Evolutionary conservation across 2,888 invertebrate genomes (phyloP).

Genomic region (Dyspetes luteomarginatus): DNA sequence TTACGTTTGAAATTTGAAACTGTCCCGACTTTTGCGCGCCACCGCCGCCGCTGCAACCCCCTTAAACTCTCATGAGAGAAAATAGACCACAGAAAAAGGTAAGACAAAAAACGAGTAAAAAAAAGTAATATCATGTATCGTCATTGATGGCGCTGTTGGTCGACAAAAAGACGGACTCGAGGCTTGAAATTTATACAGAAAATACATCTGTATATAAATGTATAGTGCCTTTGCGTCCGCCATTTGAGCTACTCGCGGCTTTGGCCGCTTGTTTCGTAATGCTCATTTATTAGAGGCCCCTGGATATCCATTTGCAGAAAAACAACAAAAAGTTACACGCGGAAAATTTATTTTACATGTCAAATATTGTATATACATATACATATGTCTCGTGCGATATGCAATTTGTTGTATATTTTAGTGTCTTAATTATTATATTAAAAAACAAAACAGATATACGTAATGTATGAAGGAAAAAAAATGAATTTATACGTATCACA

Average conservation of each 20-base stretch:
- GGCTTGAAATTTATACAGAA: conserved; percentile 50
- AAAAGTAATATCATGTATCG: background rate
- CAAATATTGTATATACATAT: conserved; percentile 80
- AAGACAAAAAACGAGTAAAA: background rate
- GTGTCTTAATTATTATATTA: conserved; percentile 76
- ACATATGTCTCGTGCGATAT: conserved; percentile 78
- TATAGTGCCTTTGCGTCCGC: conserved; percentile 11
- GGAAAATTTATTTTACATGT: conserved; percentile 78
- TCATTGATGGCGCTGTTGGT: conserved; percentile 29
- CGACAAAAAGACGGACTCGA: no score
- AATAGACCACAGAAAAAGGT: background rate
- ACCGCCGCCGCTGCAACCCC: conserved; percentile 32
- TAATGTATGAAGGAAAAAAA: conserved; percentile 80
- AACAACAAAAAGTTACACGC: conserved; percentile 52
- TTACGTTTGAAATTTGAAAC: conserved; percentile 18
- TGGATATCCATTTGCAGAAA: conserved; percentile 27
- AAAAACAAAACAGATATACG: conserved; percentile 75
- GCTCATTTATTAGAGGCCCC: background rate
- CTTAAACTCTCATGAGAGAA: conserved; percentile 3
- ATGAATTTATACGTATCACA: conserved; percentile 8
- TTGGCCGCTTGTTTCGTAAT: conserved; percentile 1
- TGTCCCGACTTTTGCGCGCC: conserved; percentile 53
- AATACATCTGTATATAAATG: conserved; percentile 52
- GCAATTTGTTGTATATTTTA: conserved; percentile 79
- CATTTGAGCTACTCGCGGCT: conserved; percentile 15